Base-by-base conservation (phyloP, 2,888 invertebrate genomes). In the Endotricha flammealis region DNA sequence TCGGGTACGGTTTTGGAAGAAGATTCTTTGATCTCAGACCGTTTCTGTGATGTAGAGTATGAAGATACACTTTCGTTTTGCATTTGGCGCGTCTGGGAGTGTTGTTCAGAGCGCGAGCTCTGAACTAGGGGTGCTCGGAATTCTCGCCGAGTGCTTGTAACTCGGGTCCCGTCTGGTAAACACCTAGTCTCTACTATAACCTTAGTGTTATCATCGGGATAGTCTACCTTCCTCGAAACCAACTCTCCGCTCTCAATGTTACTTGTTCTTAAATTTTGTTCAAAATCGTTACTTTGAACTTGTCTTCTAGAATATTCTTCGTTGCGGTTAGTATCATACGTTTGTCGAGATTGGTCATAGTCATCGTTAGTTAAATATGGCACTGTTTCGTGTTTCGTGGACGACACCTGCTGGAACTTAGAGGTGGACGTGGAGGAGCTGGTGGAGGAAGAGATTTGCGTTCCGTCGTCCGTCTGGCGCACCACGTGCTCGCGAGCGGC, bases 101-200 rank as follows among this genome's bases (percentile, higher is more conserved):
- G 64, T 13, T 74, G 66, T 44, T 83, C 78, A n/a, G 80, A 66
- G 25, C 58, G 69, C 10, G 65, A 68, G 36, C 59, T 71, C 29
- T 80, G 74, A 9, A 66, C 67, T 4, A 48, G 45, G 0, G 83
- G 82, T 3, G 57, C 77, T n/a, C 78, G 73, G 20, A 90, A 91
- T 61, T 92, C 92, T 22, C 91, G 90, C 27, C 89, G 88, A 11
- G 91, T 91, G 41, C 91, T 91, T n/a, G 91, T 92, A 1, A 92
- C 89, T 25, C 88, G 88, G 1, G 90, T 90, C 9, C 92, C 92
- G 56, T 91, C 92, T 0, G 90, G 89, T 25, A 91, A 69, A 30
- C 90, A 89, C 48, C 90, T 89, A 0, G 91, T 92, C 52, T 92
- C 92, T 8, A 90, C 90, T 4, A 90, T 88, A 44, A 91, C 88